Evolutionary conservation across 2,113 vertebrate species (phyloP).

Genomic region (Plecotus auritus): DNA sequence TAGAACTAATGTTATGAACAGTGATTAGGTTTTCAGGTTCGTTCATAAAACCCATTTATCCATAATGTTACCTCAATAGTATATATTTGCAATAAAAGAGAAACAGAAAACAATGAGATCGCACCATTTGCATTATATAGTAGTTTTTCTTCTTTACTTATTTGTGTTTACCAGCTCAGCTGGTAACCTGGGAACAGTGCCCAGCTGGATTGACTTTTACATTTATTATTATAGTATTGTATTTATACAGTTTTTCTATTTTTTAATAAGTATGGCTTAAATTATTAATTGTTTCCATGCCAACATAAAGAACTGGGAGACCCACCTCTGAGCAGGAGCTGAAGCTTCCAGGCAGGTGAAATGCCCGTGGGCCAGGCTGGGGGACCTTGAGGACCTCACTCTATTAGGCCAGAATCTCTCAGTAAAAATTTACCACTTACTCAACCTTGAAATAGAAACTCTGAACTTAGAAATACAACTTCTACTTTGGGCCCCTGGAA

Average conservation of each 20-base stretch:
- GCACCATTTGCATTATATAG: constrained; percentile 37
- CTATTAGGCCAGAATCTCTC: constrained; percentile 37
- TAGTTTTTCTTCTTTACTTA: constrained; percentile 56
- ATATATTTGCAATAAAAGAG: constrained; percentile 14
- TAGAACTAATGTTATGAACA: constrained; percentile 45
- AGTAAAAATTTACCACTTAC: constrained; percentile 52
- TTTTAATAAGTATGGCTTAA: constrained; percentile 51
- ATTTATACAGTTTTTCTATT: constrained; percentile 66
- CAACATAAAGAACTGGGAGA: constrained; percentile 16
- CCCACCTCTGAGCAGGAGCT: background rate
- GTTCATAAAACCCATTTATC: constrained; percentile 36
- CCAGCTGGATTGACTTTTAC: constrained; percentile 65
- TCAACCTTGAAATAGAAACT: constrained; percentile 73
- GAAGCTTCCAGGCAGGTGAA: constrained; percentile 17
- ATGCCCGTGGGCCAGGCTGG: background rate
- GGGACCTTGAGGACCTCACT: constrained; percentile 15
- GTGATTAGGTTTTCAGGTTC: constrained; percentile 49
- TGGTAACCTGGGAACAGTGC: constrained; percentile 65
- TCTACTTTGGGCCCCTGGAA: constrained; percentile 54
- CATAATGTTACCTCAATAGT: constrained; percentile 1
- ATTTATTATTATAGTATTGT: constrained; percentile 66
- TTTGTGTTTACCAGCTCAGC: constrained; percentile 61
- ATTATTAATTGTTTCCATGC: constrained; percentile 72
- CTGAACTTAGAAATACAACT: constrained; percentile 60
- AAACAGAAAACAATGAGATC: constrained; percentile 13